A percentile compares a stretch with the other conserved stretches of the same genome.
These are phyloP conservation scores for Lytechinus variegatus DNA, from an alignment of 35 echinoderm and acorn worm genomes.

Conservation along the genomic window DNA sequence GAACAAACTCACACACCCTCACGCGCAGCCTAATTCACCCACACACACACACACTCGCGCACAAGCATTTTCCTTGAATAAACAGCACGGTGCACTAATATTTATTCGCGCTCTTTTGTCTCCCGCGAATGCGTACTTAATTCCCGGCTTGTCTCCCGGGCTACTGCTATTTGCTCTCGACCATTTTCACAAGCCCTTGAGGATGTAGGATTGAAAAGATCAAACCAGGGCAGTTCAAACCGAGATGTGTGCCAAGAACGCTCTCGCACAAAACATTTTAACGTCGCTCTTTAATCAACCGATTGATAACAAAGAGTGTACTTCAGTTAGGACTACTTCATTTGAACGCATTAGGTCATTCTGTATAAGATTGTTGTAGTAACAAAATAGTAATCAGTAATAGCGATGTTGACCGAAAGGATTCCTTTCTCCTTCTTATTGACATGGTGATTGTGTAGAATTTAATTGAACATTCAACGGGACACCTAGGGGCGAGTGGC, in stretches of 20 bases:
- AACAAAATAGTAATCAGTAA: too few relatives aligned
- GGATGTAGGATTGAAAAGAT: not conserved
- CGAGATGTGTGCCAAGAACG: not conserved
- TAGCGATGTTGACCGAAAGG: too few relatives aligned
- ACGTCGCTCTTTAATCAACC: not conserved
- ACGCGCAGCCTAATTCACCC: too few relatives aligned
- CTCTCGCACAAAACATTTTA: not conserved
- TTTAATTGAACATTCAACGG: too few relatives aligned
- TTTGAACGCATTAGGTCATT: too few relatives aligned
- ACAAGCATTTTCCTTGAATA: not conserved
- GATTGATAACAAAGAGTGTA: too few relatives aligned
- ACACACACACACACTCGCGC: not conserved
- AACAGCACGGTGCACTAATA: conserved; percentile 1
- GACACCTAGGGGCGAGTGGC: too few relatives aligned
- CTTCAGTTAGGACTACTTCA: too few relatives aligned
- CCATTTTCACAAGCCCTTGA: not conserved
- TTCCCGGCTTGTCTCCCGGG: not conserved
- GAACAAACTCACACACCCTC: too few relatives aligned
- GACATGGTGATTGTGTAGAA: too few relatives aligned
- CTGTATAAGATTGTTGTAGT: too few relatives aligned
- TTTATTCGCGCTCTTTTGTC: not conserved
- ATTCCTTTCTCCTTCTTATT: too few relatives aligned
- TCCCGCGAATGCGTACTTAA: not conserved
- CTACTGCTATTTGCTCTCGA: not conserved
- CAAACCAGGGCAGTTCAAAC: not conserved